phyloP scores from a whole-genome alignment of 2,888 invertebrate genomes.

The Eilema sororculum region DNA sequence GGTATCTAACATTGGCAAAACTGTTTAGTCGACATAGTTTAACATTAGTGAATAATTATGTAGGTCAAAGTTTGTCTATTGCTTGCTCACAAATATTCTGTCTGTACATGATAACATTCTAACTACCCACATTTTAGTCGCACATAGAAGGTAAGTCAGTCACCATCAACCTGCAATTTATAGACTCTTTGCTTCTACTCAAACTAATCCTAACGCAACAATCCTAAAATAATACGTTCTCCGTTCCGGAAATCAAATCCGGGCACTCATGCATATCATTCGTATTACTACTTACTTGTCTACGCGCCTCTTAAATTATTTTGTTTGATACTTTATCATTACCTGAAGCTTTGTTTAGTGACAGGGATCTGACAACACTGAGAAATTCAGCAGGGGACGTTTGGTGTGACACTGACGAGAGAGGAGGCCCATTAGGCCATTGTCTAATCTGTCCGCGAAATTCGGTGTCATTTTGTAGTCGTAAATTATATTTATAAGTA shows the following conservation, averaged over 20 bases:
- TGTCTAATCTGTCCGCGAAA: constrained; percentile 3
- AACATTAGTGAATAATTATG: neutral
- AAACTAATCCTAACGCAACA: no score
- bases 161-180: no score
- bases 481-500: constrained; percentile 1
- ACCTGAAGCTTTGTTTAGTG: neutral
- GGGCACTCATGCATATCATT: no score
- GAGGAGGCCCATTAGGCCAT: neutral
- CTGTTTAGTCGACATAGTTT: neutral
- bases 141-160: no score
- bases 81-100: no score
- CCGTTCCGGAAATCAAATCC: no score
- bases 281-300: no score
- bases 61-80: no score
- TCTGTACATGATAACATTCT: no score
- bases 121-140: no score
- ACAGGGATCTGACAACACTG: neutral
- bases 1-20: neutral
- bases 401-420: neutral
- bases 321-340: constrained; percentile 1
- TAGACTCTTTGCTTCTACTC: no score
- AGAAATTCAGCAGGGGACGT: neutral
- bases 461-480: neutral
- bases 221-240: no score
- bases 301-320: neutral